Evolutionary conservation across 1,140 invertebrate genomes (phyloP).

Genomic region (Zaprionus capensis): DNA sequence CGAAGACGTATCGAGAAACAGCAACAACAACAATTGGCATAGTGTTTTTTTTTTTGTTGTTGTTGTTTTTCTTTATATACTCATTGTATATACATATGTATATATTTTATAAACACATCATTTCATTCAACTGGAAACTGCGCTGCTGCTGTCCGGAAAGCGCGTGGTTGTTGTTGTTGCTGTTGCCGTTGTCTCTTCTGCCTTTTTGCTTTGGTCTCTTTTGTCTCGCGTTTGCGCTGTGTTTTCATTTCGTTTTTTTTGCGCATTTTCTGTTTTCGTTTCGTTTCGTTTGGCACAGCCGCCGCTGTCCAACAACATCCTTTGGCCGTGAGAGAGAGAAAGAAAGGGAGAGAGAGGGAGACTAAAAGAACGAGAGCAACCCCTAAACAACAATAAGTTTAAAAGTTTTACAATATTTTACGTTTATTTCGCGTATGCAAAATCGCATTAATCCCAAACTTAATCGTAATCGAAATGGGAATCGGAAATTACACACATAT

Average conservation of each 20-base stretch:
- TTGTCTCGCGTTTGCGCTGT: slow-evolving; percentile 80
- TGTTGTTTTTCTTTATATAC: neutral
- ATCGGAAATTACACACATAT: too few species aligned
- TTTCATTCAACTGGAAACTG: slow-evolving; percentile 55
- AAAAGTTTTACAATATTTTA: slow-evolving; percentile 55
- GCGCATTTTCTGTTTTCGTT: slow-evolving; percentile 77
- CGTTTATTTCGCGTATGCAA: neutral
- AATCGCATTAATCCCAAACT: neutral
- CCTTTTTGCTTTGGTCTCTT: slow-evolving; percentile 57
- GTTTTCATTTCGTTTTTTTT: slow-evolving; percentile 64
- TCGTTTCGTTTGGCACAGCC: slow-evolving; percentile 53
- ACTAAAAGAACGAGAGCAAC: slow-evolving; percentile 40
- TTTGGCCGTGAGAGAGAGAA: slow-evolving; percentile 13
- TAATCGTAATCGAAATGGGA: neutral
- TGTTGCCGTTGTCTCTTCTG: slow-evolving; percentile 55
- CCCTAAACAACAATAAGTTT: slow-evolving; percentile 68
- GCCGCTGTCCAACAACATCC: slow-evolving; percentile 50
- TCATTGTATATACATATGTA: neutral
- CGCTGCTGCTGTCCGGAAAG: slow-evolving; percentile 23
- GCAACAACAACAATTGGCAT: slow-evolving; percentile 24
- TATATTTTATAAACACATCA: slow-evolving; percentile 42
- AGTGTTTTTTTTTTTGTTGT: slow-evolving; percentile 26
- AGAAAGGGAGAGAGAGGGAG: neutral
- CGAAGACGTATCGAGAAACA: slow-evolving; percentile 38
- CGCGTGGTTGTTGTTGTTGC: slow-evolving; percentile 46